Evolutionary conservation across 1,140 invertebrate genomes (phyloP), one percentile per base, ranked within the genome.

Genomic region (Aporrectodea caliginosa): DNA sequence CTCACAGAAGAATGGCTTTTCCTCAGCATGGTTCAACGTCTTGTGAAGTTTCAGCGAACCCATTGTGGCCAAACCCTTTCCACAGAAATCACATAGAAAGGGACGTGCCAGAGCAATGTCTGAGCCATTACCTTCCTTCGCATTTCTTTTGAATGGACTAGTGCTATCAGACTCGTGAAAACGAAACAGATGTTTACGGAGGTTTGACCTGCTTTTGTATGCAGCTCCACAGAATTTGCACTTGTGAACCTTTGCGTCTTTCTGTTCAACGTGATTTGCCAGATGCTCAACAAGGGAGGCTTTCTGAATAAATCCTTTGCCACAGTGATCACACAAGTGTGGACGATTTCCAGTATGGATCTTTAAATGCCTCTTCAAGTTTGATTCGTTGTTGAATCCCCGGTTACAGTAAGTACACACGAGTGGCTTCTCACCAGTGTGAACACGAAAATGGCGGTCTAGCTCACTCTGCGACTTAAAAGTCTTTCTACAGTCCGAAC

Each of bases 381-480:
- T 87, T 29, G 87, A 87, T 16, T 87, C 83, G 43, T 87, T 84
- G 34, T 86, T 84, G 82, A 90, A 90, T 2, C 86, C 84, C 73
- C 88, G 86, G 2, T 84, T 84, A 79, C 87, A 88, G 31, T 82
- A 73, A 33, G 75, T 71, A 78, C 87, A 88, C 14, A 84, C 83
- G 79, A 84, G 88, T 33, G 83, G 83, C 35, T 80, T 75, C 82
- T 90, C 96, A 6, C 96, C 96, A 35, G 93, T 95, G 90, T 98
- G 96, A 85, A 98, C 98, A 73, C 96, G 89, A 81, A 95, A 91
- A 87, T 98, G 96, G 12, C 95, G 98, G 88, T 98, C 98, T 14
- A 98, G 91, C 22, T 94, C 96, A 81, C 93, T 95, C 0, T 94
- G 96, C 14, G 96, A 97, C 80, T 94, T 96, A 90, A 99, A 98